Percentiles rank a stretch among this genome's conserved stretches.
These are phyloP conservation scores for Glaucidium brasilianum DNA, from an alignment of 2,113 vertebrate species.

Conservation along the genomic window DNA sequence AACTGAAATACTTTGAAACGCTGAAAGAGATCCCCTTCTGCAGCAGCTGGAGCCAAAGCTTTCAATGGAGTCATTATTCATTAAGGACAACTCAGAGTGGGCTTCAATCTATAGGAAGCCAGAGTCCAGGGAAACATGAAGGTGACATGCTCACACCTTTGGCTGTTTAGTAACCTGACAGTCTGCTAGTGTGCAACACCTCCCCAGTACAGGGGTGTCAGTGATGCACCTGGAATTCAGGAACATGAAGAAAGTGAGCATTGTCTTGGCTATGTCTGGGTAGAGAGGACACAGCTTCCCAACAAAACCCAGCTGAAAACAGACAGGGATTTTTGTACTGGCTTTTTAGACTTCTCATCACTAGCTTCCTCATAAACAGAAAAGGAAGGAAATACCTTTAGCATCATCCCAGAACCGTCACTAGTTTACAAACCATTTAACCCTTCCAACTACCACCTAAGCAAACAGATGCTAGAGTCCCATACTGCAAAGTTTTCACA, in stretches of 20 bases:
- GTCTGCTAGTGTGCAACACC: not conserved
- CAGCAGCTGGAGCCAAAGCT: not conserved
- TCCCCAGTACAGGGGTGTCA: not conserved
- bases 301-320: not conserved
- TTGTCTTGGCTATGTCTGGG: not conserved
- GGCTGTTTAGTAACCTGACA: not conserved
- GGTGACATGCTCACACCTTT: not conserved
- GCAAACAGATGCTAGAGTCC: not conserved
- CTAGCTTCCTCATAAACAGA: not conserved
- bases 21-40: not conserved
- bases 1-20: slow-evolving; percentile 23
- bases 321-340: not conserved
- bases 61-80: not conserved
- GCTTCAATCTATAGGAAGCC: not conserved
- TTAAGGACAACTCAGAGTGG: not conserved
- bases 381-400: not conserved
- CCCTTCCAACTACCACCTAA: not conserved
- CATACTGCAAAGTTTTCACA: not conserved
- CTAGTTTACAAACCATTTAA: not conserved
- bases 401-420: not conserved
- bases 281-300: not conserved
- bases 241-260: not conserved
- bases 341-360: not conserved
- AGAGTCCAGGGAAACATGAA: not conserved
- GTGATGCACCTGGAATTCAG: not conserved